Evolutionary conservation across 2,797 vertebrate genomes (phyloP).

Genomic region (Acipenser oxyrinchus): DNA sequence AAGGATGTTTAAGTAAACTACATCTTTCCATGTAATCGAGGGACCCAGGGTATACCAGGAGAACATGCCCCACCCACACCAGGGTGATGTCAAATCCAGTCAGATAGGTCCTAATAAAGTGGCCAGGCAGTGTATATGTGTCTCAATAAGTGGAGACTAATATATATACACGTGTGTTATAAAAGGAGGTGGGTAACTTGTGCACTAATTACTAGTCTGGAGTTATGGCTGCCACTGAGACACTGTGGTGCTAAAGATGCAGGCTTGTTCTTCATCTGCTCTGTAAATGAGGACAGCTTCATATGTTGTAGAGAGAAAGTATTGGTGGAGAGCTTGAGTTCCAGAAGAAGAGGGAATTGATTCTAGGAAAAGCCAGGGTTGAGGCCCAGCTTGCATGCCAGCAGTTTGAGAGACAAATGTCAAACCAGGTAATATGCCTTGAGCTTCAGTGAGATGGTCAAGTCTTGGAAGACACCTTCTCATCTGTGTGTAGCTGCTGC

Average conservation of each 20-base stretch:
- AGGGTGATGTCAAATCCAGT: no score
- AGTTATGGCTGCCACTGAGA: neutral
- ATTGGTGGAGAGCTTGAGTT: conserved; percentile 62
- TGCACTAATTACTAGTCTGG: no score
- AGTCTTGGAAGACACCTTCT: neutral
- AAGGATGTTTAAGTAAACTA: no score
- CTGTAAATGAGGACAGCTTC: conserved; percentile 24
- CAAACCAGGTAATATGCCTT: conserved; percentile 46
- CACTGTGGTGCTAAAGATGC: neutral
- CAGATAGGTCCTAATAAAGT: no score
- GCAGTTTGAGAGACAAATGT: conserved; percentile 55
- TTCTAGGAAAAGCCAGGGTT: conserved; percentile 62
- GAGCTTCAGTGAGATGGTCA: neutral
- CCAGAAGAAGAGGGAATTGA: conserved; percentile 66
- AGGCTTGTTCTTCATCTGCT: neutral
- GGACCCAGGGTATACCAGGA: no score
- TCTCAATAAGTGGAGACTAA: no score
- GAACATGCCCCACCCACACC: no score
- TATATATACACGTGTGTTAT: no score
- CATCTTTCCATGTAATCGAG: no score
- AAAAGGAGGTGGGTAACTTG: no score
- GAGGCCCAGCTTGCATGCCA: conserved; percentile 53
- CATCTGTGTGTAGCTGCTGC: neutral
- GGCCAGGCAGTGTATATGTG: no score
- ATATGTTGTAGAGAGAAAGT: conserved; percentile 46